Conservation (phyloP, 1,140 invertebrate species). For the Bombus confusus region DNA sequence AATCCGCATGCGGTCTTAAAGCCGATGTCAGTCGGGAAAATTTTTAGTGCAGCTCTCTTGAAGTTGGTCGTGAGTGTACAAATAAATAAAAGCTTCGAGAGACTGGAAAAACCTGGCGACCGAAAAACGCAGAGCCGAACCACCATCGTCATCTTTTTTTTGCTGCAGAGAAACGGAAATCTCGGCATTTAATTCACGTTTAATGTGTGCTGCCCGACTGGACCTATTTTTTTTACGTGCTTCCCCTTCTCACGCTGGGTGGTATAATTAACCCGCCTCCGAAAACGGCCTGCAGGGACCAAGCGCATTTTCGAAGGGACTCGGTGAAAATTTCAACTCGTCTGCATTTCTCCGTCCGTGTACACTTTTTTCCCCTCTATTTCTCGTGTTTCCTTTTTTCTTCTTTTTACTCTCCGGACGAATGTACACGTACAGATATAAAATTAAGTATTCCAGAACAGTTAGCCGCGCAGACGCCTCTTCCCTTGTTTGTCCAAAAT, state of each 20-base stretch:
- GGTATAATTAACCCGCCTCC: slow-evolving; percentile 68
- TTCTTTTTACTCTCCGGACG: slow-evolving; percentile 5
- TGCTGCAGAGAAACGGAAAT: slow-evolving; percentile 63
- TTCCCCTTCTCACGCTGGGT: slow-evolving; percentile 60
- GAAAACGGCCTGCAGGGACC: slow-evolving; percentile 67
- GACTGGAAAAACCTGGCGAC: slow-evolving; percentile 22
- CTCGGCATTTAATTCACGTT: slow-evolving; percentile 69
- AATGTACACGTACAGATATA: slow-evolving; percentile 49
- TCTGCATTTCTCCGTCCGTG: slow-evolving; percentile 59
- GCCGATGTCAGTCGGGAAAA: neutral
- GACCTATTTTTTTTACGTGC: slow-evolving; percentile 41
- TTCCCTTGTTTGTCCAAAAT: slow-evolving; percentile 26
- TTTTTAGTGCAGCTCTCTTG: slow-evolving; percentile 26
- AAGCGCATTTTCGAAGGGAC: slow-evolving; percentile 68
- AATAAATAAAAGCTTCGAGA: slow-evolving; percentile 56
- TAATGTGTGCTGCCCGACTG: slow-evolving; percentile 64
- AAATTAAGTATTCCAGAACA: slow-evolving; percentile 60
- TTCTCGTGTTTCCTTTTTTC: neutral
- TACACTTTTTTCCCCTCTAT: slow-evolving; percentile 32
- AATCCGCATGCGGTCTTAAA: neutral
- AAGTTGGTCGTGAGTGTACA: slow-evolving; percentile 55
- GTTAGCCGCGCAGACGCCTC: slow-evolving; percentile 18
- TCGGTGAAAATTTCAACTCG: slow-evolving; percentile 66
- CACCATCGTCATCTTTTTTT: slow-evolving; percentile 57
- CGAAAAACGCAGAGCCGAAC: slow-evolving; percentile 52